Evolutionary conservation across 2,113 vertebrate genomes (phyloP).

Genomic region (Drymodes brunneopygia): DNA sequence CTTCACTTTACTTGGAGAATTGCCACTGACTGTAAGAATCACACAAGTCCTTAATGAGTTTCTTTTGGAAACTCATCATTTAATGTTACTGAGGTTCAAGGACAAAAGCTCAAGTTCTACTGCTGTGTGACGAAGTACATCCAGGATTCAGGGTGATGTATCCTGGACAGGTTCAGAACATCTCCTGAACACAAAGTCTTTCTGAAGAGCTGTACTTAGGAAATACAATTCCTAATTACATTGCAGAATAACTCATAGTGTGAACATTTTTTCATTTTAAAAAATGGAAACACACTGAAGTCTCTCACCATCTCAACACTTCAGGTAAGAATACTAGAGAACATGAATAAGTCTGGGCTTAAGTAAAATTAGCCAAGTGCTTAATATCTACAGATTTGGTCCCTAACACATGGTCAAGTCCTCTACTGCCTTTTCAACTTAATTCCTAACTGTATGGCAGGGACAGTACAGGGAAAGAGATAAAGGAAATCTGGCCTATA

Average conservation of each 20-base stretch:
- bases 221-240: not conserved
- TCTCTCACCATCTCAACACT: not conserved
- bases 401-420: not conserved
- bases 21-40: slow-evolving; percentile 37
- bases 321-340: not conserved
- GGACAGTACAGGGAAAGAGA: not conserved
- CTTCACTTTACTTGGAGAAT: slow-evolving; percentile 61
- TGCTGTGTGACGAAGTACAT: not conserved
- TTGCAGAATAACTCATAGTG: not conserved
- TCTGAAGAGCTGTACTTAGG: not conserved
- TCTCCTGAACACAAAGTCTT: not conserved
- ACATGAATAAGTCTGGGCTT: not conserved
- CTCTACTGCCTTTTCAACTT: not conserved
- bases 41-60: not conserved
- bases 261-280: not conserved
- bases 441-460: not conserved
- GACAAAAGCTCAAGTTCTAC: not conserved
- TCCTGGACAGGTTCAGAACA: not conserved
- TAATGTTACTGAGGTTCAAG: not conserved
- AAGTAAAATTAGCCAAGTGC: not conserved
- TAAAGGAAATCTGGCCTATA: not conserved
- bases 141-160: not conserved
- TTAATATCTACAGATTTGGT: not conserved
- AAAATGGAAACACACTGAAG: not conserved
- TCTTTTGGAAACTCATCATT: slow-evolving; percentile 15